phyloP scores from a whole-genome alignment of 2,797 vertebrate genomes.

The Diplodus sargus region DNA sequence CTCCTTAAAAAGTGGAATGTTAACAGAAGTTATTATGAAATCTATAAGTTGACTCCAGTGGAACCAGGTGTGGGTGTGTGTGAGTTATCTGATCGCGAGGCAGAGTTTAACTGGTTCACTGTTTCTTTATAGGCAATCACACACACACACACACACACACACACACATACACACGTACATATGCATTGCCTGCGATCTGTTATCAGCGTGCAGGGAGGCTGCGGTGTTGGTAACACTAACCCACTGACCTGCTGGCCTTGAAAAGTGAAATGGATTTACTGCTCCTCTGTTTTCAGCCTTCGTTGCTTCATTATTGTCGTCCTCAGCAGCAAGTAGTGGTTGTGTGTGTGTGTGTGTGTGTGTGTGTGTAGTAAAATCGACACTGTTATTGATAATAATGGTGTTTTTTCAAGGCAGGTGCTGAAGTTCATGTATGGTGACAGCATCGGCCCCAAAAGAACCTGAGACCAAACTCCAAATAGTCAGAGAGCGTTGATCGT shows the following conservation, averaged over 20 bases:
- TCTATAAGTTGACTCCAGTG: neutral
- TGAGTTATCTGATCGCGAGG: conserved; percentile 35
- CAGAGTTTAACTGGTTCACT: conserved; percentile 53
- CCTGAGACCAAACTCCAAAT: neutral
- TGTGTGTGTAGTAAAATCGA: conserved; percentile 5
- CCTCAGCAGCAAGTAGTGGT: neutral
- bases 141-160: conserved; percentile 11
- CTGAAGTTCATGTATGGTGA: conserved; percentile 2
- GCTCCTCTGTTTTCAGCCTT: conserved; percentile 50
- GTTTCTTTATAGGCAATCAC: conserved; percentile 19
- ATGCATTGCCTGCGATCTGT: conserved; percentile 28
- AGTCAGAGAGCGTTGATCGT: neutral
- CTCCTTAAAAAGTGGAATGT: neutral
- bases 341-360: neutral
- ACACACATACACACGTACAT: conserved; percentile 12
- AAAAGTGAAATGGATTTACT: conserved; percentile 81
- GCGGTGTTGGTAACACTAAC: conserved; percentile 61
- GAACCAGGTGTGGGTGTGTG: conserved; percentile 13
- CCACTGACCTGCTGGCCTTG: conserved; percentile 70
- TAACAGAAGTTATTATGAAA: neutral
- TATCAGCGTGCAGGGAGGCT: conserved; percentile 58
- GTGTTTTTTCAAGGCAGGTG: conserved; percentile 26
- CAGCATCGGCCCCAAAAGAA: neutral
- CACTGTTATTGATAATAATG: conserved; percentile 1
- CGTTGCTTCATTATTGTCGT: conserved; percentile 38